These are phyloP conservation scores for Leptopterna dolabrata DNA, from an alignment of 2,888 invertebrate species.

Conservation along the genomic window DNA sequence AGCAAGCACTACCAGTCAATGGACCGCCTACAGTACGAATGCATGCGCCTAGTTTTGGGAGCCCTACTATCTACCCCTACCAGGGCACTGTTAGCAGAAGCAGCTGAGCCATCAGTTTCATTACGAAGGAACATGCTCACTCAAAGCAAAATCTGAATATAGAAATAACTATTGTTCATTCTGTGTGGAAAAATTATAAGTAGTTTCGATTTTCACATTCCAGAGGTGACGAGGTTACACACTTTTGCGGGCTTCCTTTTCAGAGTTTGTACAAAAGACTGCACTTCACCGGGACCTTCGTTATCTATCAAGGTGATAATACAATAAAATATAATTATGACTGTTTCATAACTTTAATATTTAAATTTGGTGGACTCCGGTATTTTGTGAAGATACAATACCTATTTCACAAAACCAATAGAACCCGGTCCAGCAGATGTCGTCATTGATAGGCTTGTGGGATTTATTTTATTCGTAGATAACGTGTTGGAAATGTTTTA, in stretches of 20 bases:
- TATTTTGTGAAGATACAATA: too few species aligned
- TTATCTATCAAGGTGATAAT: background rate
- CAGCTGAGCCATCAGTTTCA: background rate
- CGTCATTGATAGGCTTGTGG: too few species aligned
- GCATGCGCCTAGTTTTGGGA: background rate
- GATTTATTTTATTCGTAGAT: too few species aligned
- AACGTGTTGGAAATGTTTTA: too few species aligned
- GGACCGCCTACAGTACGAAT: background rate
- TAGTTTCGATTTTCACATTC: background rate
- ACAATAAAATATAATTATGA: too few species aligned
- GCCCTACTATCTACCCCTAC: background rate
- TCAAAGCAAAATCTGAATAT: too few species aligned
- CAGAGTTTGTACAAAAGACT: conserved; percentile 38
- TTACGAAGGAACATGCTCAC: background rate
- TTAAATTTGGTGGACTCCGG: too few species aligned
- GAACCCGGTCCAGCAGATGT: too few species aligned
- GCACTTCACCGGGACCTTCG: background rate
- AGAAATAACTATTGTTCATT: too few species aligned
- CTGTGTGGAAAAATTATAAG: too few species aligned
- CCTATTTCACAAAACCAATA: too few species aligned
- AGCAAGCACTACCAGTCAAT: background rate
- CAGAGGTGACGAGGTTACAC: conserved; percentile 24
- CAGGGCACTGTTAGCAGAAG: background rate
- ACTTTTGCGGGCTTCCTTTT: background rate
- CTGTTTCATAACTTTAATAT: too few species aligned